Percentiles rank a stretch among this genome's conserved stretches.
Conservation (phyloP, 2,888 invertebrate species). For the Lasioglossum zephyrum region DNA sequence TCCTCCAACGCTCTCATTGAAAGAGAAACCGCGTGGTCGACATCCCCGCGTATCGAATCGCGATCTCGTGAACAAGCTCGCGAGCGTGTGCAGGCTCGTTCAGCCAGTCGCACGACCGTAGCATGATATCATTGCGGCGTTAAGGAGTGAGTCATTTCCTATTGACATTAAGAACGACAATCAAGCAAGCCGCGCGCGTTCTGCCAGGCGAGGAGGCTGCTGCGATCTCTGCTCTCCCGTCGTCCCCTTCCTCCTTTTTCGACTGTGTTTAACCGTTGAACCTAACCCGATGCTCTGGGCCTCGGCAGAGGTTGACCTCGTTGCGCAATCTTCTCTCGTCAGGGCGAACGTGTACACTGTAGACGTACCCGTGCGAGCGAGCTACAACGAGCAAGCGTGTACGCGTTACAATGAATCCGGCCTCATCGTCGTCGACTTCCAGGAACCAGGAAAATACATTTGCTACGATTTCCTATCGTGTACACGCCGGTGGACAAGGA, state of each 20-base stretch:
- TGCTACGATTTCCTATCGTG: constrained; percentile 37
- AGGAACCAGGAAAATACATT: constrained; percentile 36
- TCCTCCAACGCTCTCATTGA: background rate
- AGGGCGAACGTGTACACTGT: constrained; percentile 13
- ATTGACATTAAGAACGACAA: constrained; percentile 74
- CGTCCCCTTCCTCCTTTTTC: constrained; percentile 35
- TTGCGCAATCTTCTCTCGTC: constrained; percentile 69
- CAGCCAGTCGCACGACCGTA: constrained; percentile 39
- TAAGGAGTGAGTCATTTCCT: constrained; percentile 76
- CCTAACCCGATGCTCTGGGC: constrained; percentile 19
- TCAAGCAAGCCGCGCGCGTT: constrained; percentile 54
- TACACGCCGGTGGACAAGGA: background rate
- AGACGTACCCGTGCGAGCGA: background rate
- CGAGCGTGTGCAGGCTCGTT: constrained; percentile 23
- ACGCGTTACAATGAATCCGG: constrained; percentile 56
- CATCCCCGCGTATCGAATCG: constrained; percentile 64
- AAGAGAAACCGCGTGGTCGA: constrained; percentile 32
- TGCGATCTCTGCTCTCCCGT: background rate
- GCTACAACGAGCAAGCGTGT: background rate
- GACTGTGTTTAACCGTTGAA: constrained; percentile 44
- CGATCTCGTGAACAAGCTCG: constrained; percentile 52
- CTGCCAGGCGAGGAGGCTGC: constrained; percentile 7
- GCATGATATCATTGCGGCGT: constrained; percentile 74
- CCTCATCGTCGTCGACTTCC: constrained; percentile 31
- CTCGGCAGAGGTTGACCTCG: constrained; percentile 63